Evolutionary conservation across 2,113 vertebrate genomes (phyloP), one percentile per base, ranked within the genome.

Genomic region (Leuciscus idus): DNA sequence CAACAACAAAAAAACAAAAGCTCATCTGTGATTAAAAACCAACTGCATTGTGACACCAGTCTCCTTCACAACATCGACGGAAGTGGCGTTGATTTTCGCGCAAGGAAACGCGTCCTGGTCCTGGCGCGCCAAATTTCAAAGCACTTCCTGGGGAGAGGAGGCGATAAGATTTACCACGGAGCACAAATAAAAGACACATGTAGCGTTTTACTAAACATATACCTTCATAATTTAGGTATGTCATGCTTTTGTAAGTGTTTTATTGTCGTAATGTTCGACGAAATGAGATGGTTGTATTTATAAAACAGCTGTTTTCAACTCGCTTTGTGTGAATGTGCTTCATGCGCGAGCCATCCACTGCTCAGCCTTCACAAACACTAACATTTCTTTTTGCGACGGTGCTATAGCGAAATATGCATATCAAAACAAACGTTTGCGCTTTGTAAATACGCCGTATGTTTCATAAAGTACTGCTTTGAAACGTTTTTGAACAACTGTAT

Each of bases 121-220:
- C 43, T 74, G 95, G 91, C 95, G 95, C 95, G 95, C 95, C 95
- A 95, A 96, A 94, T 96, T 96, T 96, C 95, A 96, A 96, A 96
- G 95, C 83, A 95, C 95, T 96, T 96, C 95, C 93, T 90, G 92
- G 86, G 88, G 92, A 88, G 73, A 89, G 26, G 64, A 84, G 77
- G 64, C 72, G 78, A 82, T 76, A 87, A 72, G 52, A 36, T 39
- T 39, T 19, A 61, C 30, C 78, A 83, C 66, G 48, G 78, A 70
- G 72, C 78, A 11, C 28, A 79, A 91, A 61, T 8, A 46, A 76
- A 6, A 57, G 8, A 46, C 74, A 64, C 62, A 72, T 21, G 12
- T 5, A n/a, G 23, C 17, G 0, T 36, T 48, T 66, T 70, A 52
- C 59, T 70, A 36, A 19, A 23, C 26, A 50, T 52, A 59, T 52